phyloP scores from a whole-genome alignment of 2,888 invertebrate genomes.

The Furcula furcula region DNA sequence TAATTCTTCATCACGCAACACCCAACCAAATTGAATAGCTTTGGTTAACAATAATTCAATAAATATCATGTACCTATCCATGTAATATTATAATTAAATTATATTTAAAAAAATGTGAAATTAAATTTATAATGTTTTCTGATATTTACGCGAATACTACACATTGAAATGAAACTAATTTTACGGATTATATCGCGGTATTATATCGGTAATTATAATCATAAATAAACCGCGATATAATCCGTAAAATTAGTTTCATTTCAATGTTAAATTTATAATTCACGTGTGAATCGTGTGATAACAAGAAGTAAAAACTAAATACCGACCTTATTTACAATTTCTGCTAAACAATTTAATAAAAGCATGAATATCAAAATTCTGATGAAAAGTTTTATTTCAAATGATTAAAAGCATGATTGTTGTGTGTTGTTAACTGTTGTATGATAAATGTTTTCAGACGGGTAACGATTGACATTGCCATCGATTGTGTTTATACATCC shows the following conservation, averaged over 20 bases:
- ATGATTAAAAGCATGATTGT: conserved; percentile 25
- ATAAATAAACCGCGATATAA: too few species aligned
- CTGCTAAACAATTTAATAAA: conserved; percentile 3
- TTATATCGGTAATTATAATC: too few species aligned
- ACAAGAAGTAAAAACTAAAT: conserved; percentile 12
- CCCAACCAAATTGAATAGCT: conserved; percentile 55
- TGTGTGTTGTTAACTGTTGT: conserved; percentile 22
- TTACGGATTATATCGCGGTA: too few species aligned
- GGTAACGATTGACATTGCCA: conserved; percentile 4
- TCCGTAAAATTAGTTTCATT: too few species aligned
- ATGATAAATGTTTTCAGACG: conserved; percentile 3
- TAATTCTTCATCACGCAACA: conserved; percentile 31
- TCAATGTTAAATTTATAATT: too few species aligned
- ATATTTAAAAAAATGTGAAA: conserved; percentile 3
- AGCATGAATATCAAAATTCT: conserved; percentile 18
- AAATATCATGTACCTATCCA: conserved; percentile 6
- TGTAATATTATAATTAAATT: conserved; percentile 1
- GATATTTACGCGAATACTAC: too few species aligned
- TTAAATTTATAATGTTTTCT: conserved; percentile 5
- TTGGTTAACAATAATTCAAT: conserved; percentile 35
- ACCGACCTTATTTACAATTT: not conserved
- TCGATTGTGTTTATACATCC: conserved; percentile 1
- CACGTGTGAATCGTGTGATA: conserved; percentile 14
- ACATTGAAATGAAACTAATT: too few species aligned
- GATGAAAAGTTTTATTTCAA: conserved; percentile 4